These are phyloP conservation scores for Trichoplusia ni DNA, from an alignment of 1,140 invertebrate species.

Conservation along the genomic window DNA sequence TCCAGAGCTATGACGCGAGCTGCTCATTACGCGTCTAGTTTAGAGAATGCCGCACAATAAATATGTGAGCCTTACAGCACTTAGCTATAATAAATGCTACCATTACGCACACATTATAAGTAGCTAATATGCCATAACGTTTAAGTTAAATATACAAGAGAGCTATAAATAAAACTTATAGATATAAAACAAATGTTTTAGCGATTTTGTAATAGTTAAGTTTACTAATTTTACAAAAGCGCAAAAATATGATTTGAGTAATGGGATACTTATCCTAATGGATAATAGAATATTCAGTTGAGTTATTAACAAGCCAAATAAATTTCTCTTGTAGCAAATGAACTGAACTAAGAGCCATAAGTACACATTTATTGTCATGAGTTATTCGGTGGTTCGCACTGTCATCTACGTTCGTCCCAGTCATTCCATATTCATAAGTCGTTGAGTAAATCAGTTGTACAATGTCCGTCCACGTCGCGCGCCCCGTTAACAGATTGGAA, in stretches of 20 bases:
- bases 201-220: too few relatives aligned
- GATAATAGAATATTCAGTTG: slow-evolving; percentile 15
- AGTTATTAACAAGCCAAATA: slow-evolving; percentile 8
- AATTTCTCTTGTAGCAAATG: slow-evolving; percentile 12
- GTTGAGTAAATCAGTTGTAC: slow-evolving; percentile 28
- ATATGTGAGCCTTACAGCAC: too few relatives aligned
- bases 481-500: slow-evolving; percentile 18
- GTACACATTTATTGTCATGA: slow-evolving; percentile 19
- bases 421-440: slow-evolving; percentile 32
- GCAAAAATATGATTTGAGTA: too few relatives aligned
- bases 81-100: too few relatives aligned
- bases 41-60: too few relatives aligned
- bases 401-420: slow-evolving; percentile 20
- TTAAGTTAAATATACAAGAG: too few relatives aligned
- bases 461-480: slow-evolving; percentile 24
- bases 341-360: slow-evolving; percentile 16
- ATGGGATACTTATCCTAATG: too few relatives aligned
- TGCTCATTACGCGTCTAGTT: not conserved
- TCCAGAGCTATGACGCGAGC: slow-evolving; percentile 32
- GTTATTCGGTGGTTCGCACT: slow-evolving; percentile 19
- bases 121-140: too few relatives aligned
- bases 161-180: too few relatives aligned
- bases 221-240: too few relatives aligned
- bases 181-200: too few relatives aligned
- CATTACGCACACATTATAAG: too few relatives aligned